These are phyloP conservation scores for Cyclargus thomasi DNA, from an alignment of 1,140 invertebrate species.

Conservation along the genomic window DNA sequence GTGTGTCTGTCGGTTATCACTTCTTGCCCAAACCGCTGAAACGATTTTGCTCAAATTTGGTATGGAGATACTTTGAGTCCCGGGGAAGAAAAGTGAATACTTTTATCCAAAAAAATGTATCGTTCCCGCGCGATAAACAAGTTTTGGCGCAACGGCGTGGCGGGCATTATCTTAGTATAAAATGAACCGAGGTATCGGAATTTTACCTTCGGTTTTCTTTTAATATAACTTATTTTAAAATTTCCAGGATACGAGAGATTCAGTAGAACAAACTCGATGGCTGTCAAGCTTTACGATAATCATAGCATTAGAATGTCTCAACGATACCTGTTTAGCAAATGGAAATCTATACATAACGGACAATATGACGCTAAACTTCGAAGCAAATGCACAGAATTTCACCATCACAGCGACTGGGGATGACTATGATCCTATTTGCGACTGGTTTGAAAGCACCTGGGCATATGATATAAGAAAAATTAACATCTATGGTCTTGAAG, in stretches of 20 bases:
- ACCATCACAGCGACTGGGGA: constrained; percentile 34
- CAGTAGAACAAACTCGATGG: constrained; percentile 41
- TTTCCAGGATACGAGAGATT: constrained; percentile 41
- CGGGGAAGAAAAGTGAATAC: no score
- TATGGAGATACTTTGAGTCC: no score
- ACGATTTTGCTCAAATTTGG: no score
- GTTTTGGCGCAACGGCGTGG: no score
- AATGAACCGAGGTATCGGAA: no score
- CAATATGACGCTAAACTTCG: constrained; percentile 37
- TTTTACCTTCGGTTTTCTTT: no score
- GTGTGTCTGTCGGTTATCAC: no score
- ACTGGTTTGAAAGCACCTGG: constrained; percentile 25
- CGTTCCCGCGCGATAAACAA: no score
- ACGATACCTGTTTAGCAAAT: constrained; percentile 34
- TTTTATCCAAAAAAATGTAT: no score
- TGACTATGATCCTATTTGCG: constrained; percentile 40
- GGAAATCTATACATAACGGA: constrained; percentile 41
- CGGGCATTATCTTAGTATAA: no score
- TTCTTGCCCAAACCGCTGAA: no score
- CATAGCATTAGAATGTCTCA: constrained; percentile 42
- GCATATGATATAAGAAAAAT: constrained; percentile 33
- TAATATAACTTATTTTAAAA: constrained; percentile 19
- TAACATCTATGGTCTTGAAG: constrained; percentile 41
- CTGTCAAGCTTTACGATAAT: constrained; percentile 33
- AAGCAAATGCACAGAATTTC: constrained; percentile 34